Evolutionary conservation across 2,888 invertebrate species (phyloP).

Genomic region (Gastracanthus pulcherrimus): DNA sequence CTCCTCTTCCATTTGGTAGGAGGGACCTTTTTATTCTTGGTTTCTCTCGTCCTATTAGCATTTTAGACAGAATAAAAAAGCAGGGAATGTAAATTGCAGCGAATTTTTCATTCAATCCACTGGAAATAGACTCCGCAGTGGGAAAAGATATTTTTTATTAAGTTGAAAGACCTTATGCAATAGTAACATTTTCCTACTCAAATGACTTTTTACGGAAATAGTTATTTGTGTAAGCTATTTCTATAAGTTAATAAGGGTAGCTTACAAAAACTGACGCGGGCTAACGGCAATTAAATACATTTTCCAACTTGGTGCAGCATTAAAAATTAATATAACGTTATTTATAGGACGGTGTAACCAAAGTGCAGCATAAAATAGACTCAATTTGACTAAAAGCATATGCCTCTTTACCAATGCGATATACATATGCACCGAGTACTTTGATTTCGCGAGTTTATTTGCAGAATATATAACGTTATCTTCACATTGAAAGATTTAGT

Average conservation of each 20-base stretch:
- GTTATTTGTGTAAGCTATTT: too few relatives aligned
- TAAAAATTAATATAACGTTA: too few relatives aligned
- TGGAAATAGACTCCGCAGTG: conserved; percentile 27
- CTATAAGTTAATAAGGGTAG: too few relatives aligned
- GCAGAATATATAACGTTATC: conserved; percentile 10
- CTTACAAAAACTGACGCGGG: too few relatives aligned
- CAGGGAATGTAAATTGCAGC: neutral
- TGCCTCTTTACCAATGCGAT: neutral
- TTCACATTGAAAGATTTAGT: conserved; percentile 1
- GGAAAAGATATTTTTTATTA: too few relatives aligned
- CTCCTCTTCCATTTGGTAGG: neutral
- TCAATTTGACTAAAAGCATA: neutral
- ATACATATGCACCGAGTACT: neutral
- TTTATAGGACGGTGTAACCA: neutral
- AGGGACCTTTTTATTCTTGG: too few relatives aligned
- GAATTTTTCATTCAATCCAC: neutral
- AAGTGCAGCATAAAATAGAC: neutral
- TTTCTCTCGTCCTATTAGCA: conserved; percentile 12
- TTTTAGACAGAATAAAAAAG: neutral
- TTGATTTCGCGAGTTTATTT: neutral
- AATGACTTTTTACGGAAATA: too few relatives aligned
- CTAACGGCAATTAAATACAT: too few relatives aligned
- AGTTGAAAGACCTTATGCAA: too few relatives aligned
- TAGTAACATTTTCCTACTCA: too few relatives aligned
- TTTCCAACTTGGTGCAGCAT: too few relatives aligned